Evolutionary conservation across 2,797 vertebrate species (phyloP).

Genomic region (Todus mexicanus): DNA sequence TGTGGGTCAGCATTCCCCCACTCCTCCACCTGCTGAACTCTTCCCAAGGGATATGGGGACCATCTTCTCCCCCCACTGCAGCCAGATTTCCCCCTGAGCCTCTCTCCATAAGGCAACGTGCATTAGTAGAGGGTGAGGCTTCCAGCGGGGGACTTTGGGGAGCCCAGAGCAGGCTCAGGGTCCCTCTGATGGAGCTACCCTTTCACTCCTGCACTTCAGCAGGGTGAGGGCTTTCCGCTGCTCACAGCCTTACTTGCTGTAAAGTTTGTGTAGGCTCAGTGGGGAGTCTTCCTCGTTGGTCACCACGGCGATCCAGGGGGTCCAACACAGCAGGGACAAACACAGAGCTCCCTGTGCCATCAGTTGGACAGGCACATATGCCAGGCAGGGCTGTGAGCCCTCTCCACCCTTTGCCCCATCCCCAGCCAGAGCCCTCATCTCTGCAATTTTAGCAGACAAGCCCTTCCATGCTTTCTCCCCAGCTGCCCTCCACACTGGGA

Average conservation of each 20-base stretch:
- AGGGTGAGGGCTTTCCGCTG: neutral
- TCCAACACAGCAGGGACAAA: neutral
- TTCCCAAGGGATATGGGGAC: neutral
- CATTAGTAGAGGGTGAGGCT: neutral
- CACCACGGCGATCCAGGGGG: neutral
- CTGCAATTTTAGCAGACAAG: neutral
- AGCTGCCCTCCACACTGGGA: neutral
- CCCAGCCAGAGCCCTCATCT: too few species aligned
- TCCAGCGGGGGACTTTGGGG: neutral
- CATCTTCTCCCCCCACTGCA: neutral
- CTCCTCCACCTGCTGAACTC: neutral
- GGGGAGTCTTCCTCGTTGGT: neutral
- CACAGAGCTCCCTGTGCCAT: fast-evolving
- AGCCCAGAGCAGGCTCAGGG: neutral
- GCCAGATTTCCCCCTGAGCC: neutral
- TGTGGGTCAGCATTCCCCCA: neutral
- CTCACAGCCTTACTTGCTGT: neutral
- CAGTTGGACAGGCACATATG: fast-evolving
- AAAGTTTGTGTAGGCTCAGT: neutral
- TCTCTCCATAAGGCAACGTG: neutral
- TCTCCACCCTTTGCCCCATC: neutral
- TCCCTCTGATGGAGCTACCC: neutral
- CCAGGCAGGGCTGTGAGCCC: fast-evolving
- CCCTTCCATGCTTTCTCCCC: neutral
- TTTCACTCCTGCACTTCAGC: fast-evolving